Percentiles rank a stretch among this genome's conserved stretches.
Conservation (phyloP, 64 coral and sea anemone genomes). For the Montipora capricornis region DNA sequence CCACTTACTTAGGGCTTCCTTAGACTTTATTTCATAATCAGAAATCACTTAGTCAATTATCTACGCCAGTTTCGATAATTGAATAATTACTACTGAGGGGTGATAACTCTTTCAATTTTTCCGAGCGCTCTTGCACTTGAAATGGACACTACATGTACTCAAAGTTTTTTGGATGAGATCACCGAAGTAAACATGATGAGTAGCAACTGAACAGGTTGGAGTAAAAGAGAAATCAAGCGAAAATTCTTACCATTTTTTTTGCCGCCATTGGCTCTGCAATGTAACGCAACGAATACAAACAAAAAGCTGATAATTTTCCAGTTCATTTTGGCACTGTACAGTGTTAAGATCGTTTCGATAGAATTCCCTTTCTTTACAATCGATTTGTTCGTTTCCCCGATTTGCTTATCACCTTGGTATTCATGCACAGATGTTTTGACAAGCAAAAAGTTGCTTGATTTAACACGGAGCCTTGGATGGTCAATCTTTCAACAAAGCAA, state of each 20-base stretch:
- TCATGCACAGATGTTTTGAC: conserved; percentile 1
- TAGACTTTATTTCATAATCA: too few relatives aligned
- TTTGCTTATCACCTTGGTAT: conserved; percentile 51
- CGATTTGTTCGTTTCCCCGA: background rate
- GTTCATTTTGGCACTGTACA: background rate
- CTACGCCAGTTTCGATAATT: too few relatives aligned
- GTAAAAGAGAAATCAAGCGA: background rate
- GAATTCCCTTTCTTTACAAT: background rate
- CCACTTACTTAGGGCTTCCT: too few relatives aligned
- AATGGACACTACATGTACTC: too few relatives aligned
- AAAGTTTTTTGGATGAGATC: conserved; percentile 20
- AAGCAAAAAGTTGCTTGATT: background rate
- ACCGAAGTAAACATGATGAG: conserved; percentile 13
- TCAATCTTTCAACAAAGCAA: conserved; percentile 10
- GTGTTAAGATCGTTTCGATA: background rate
- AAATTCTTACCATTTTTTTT: background rate
- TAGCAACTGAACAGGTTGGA: background rate
- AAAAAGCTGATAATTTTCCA: background rate
- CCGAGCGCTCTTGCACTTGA: background rate
- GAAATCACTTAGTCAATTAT: too few relatives aligned
- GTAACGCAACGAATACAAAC: background rate
- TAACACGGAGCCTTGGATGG: background rate
- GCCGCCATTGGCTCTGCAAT: background rate
- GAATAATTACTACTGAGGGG: too few relatives aligned
- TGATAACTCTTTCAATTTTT: background rate